Evolutionary conservation across 2,797 vertebrate species (phyloP), one percentile per base, ranked within the genome.

Genomic region (Cygnus olor): DNA sequence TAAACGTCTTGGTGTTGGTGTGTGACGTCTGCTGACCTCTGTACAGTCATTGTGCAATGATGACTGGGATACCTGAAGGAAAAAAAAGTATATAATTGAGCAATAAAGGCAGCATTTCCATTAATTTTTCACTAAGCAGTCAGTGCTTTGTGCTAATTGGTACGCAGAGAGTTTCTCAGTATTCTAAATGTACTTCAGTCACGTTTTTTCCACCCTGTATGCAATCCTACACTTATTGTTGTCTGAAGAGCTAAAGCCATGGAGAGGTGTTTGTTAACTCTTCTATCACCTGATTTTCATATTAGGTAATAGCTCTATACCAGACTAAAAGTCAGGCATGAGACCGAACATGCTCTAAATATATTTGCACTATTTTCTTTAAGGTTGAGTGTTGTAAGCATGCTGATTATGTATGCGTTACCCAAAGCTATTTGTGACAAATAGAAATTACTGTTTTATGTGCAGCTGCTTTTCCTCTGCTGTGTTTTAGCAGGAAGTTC

Each of bases 141-240:
- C 32, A 16, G 24, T 45, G 85, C 57, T 84, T 65, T 58, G 54
- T 65, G 32, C 61, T 54, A 13, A 7, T 69, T 0, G 1, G 15
- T 36, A 2, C 54, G 40, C 17, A 4, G 34, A 36, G 72, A 38
- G 60, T 80, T 85, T 94, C 45, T 74, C 18, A 1, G 16, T 27
- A 4, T 80, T 83, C 49, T 73, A 83, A 70, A 15, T 80, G 89
- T 68, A 88, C 66, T 63, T 24, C 58, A 73, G 78, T 28, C 51
- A 18, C n/a, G 0, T 34, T 72, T 71, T 71, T 3, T 1, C 6
- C 32, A n/a, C 24, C 22, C 34, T 13, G 1, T 4, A 2, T 3
- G 1, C 51, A 11, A 3, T 56, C 58, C 25, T 54, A 2, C 70
- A 44, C 49, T 74, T 5, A 0, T 32, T 73, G 11, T 60, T 73